Conservation (phyloP, 2,888 invertebrate genomes). For the Drosophila pseudotakahashii region DNA sequence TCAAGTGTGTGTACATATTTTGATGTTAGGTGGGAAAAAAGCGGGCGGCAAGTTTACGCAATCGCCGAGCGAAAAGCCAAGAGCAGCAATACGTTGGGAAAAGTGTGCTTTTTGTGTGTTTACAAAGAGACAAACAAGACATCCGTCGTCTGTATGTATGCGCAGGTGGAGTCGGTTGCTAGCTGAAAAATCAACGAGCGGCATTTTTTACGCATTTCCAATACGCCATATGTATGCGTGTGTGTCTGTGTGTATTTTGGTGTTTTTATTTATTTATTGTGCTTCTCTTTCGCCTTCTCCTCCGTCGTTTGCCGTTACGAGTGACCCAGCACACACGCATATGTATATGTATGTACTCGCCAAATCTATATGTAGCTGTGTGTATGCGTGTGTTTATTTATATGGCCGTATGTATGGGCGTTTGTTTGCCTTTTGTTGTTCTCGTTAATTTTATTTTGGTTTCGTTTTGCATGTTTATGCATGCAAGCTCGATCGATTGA, state of each 20-base stretch:
- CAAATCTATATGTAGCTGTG: slow-evolving; percentile 14
- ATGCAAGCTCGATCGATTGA: slow-evolving; percentile 75
- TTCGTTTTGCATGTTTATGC: slow-evolving; percentile 72
- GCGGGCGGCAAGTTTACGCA: slow-evolving; percentile 80
- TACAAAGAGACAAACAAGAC: slow-evolving; percentile 71
- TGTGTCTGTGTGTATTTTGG: slow-evolving; percentile 62
- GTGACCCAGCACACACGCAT: slow-evolving; percentile 60
- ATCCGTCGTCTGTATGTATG: slow-evolving; percentile 44
- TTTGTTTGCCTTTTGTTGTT: slow-evolving; percentile 61
- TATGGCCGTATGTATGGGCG: slow-evolving; percentile 56
- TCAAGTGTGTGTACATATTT: slow-evolving; percentile 72
- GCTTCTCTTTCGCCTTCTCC: slow-evolving; percentile 72
- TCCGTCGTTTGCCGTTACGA: slow-evolving; percentile 59
- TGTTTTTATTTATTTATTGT: slow-evolving; percentile 79
- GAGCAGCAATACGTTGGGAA: slow-evolving; percentile 60
- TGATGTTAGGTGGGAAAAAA: slow-evolving; percentile 74
- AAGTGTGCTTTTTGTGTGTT: slow-evolving; percentile 78
- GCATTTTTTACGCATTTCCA: slow-evolving; percentile 80
- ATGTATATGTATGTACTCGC: slow-evolving; percentile 6
- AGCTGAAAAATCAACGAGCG: slow-evolving; percentile 79
- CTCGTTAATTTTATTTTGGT: slow-evolving; percentile 74
- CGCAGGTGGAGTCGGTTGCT: slow-evolving; percentile 79
- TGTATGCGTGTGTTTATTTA: slow-evolving; percentile 62
- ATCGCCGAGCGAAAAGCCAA: slow-evolving; percentile 64
- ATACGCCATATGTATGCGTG: slow-evolving; percentile 57